Evolutionary conservation across 2,888 invertebrate genomes (phyloP).

Genomic region (Dryocosmus kuriphilus): DNA sequence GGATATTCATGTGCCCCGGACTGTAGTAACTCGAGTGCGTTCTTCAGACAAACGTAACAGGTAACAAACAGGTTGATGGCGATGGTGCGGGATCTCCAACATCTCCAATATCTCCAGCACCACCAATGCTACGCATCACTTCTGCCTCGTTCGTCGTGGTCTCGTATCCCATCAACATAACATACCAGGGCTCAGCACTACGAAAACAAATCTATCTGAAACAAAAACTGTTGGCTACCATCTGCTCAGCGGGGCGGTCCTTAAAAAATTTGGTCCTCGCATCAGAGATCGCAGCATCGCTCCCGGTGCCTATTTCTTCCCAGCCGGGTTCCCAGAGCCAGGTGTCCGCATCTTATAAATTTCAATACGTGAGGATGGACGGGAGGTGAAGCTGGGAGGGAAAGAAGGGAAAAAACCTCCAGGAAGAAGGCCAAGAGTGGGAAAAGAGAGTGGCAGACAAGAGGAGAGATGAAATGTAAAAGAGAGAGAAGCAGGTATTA

Average conservation of each 20-base stretch:
- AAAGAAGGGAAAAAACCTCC: slow-evolving; percentile 60
- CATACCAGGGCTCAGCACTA: slow-evolving; percentile 56
- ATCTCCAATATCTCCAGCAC: slow-evolving; percentile 48
- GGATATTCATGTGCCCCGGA: neutral
- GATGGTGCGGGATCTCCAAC: slow-evolving; percentile 49
- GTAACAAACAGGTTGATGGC: slow-evolving; percentile 56
- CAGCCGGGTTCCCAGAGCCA: slow-evolving; percentile 62
- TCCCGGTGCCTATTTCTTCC: slow-evolving; percentile 56
- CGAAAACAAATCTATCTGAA: slow-evolving; percentile 72
- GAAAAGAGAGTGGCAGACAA: slow-evolving; percentile 48
- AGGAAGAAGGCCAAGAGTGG: slow-evolving; percentile 52
- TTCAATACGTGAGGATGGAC: slow-evolving; percentile 64
- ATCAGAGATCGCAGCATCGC: slow-evolving; percentile 43
- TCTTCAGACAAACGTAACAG: slow-evolving; percentile 54
- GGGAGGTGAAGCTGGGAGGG: slow-evolving; percentile 53
- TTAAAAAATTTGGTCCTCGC: slow-evolving; percentile 45
- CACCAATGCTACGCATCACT: slow-evolving; percentile 50
- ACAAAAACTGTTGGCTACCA: slow-evolving; percentile 69
- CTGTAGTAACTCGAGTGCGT: slow-evolving; percentile 13
- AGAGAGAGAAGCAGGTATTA: slow-evolving; percentile 51
- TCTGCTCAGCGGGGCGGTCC: slow-evolving; percentile 62
- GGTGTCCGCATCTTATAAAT: slow-evolving; percentile 72
- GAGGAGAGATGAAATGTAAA: slow-evolving; percentile 47
- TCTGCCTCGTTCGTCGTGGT: slow-evolving; percentile 49
- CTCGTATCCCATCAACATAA: slow-evolving; percentile 50